These are phyloP conservation scores for Bombus soroeensis DNA, from an alignment of 1,140 invertebrate species.

Conservation along the genomic window DNA sequence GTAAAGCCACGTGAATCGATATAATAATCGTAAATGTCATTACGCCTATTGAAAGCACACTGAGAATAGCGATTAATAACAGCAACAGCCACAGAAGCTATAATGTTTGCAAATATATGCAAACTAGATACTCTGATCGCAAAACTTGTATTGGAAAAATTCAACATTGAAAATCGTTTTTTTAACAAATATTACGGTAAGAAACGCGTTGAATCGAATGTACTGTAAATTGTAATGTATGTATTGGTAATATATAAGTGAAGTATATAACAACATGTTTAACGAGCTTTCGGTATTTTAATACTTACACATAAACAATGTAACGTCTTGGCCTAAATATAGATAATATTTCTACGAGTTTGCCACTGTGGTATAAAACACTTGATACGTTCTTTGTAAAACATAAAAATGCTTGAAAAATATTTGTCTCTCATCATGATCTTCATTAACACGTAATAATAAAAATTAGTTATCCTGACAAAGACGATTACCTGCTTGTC, in stretches of 20 bases:
- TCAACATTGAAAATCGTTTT: neutral
- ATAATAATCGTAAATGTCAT: slow-evolving; percentile 46
- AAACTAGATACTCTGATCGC: slow-evolving; percentile 35
- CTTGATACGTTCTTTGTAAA: no score
- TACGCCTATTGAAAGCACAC: slow-evolving; percentile 63
- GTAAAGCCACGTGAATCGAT: slow-evolving; percentile 37
- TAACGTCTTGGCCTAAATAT: no score
- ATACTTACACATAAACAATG: neutral
- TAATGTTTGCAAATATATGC: slow-evolving; percentile 41
- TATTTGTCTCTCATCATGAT: neutral
- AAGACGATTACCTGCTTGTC: neutral
- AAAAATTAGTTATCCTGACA: neutral
- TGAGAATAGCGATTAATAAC: slow-evolving; percentile 63
- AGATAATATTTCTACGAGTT: no score
- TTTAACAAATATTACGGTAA: no score
- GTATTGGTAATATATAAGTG: neutral
- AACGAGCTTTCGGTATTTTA: neutral
- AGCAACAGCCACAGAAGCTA: slow-evolving; percentile 68
- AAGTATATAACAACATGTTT: neutral
- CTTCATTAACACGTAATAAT: neutral
- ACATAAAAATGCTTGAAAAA: no score
- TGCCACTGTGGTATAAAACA: no score
- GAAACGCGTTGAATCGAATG: no score
- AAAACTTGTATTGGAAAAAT: neutral
- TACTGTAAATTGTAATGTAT: neutral